A percentile compares a stretch with the other conserved stretches of the same genome.
Conservation (phyloP, 2,888 invertebrate genomes). For the Andrena flavipes region DNA sequence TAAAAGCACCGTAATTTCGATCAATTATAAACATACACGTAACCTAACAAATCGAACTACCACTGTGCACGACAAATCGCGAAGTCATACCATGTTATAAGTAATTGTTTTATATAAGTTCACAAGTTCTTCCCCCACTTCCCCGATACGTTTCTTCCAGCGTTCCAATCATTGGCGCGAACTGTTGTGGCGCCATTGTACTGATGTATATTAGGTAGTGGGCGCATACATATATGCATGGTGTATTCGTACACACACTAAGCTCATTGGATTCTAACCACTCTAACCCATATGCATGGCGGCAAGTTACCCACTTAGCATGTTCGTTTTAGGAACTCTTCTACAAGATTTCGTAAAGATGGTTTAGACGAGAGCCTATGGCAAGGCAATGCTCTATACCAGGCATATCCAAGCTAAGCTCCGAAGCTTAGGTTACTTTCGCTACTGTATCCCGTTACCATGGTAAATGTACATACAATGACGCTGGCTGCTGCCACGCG, state of each 20-base stretch:
- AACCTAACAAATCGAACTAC: slow-evolving; percentile 38
- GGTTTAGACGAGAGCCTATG: too few relatives aligned
- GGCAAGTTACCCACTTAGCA: too few relatives aligned
- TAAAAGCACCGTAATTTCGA: slow-evolving; percentile 3
- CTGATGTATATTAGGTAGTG: not conserved
- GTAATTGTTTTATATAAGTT: slow-evolving; percentile 57
- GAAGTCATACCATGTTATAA: slow-evolving; percentile 50
- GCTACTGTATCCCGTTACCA: not conserved
- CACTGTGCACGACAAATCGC: slow-evolving; percentile 26
- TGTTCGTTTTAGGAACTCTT: too few relatives aligned
- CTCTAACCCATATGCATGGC: too few relatives aligned
- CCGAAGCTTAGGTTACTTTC: not conserved
- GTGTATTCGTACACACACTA: too few relatives aligned
- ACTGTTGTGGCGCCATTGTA: not conserved
- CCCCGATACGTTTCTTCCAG: not conserved
- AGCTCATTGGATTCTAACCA: too few relatives aligned
- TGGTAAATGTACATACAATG: not conserved
- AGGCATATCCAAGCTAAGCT: not conserved
- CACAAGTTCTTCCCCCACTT: slow-evolving; percentile 23
- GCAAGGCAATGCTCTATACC: too few relatives aligned
- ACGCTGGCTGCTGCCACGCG: not conserved
- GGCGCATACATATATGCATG: not conserved
- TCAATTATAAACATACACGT: slow-evolving; percentile 47
- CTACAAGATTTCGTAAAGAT: too few relatives aligned
- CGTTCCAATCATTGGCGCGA: slow-evolving; percentile 11